These are phyloP conservation scores for Erethizon dorsatum DNA, from an alignment of 2,797 vertebrate species.

Conservation along the genomic window DNA sequence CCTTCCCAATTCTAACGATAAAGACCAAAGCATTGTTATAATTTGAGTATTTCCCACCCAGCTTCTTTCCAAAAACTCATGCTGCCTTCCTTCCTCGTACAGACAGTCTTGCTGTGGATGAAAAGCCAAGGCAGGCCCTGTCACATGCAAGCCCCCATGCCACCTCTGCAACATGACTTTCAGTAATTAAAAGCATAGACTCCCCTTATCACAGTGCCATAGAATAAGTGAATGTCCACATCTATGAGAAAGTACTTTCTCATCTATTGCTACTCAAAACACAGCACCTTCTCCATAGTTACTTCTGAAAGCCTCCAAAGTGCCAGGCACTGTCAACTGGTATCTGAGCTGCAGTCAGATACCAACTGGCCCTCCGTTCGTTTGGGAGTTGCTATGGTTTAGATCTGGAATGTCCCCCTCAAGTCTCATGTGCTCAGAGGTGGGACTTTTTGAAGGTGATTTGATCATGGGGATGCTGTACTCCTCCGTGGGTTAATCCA, in stretches of 20 bases:
- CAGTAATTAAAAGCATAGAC: fast-evolving
- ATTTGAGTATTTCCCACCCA: not conserved
- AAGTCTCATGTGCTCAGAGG: not conserved
- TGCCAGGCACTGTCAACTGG: not conserved
- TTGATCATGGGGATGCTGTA: not conserved
- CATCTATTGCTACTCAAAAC: no score
- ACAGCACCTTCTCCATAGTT: not conserved
- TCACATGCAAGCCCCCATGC: fast-evolving
- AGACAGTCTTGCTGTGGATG: not conserved
- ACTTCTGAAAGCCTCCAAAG: fast-evolving
- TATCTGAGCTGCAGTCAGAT: not conserved
- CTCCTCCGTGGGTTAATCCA: not conserved
- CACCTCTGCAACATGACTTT: not conserved
- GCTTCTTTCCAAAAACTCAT: not conserved
- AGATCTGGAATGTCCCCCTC: not conserved
- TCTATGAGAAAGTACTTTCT: not conserved
- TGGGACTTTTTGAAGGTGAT: not conserved
- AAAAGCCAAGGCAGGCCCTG: not conserved
- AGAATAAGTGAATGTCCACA: not conserved
- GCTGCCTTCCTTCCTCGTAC: not conserved
- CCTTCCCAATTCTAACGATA: not conserved
- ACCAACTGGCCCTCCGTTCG: not conserved
- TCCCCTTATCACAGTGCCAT: not conserved
- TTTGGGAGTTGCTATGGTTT: not conserved
- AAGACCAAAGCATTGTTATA: not conserved